A percentile compares a stretch with the other conserved stretches of the same genome.
Conservation (phyloP, 2,113 vertebrate species). For the Penelope pileata region DNA sequence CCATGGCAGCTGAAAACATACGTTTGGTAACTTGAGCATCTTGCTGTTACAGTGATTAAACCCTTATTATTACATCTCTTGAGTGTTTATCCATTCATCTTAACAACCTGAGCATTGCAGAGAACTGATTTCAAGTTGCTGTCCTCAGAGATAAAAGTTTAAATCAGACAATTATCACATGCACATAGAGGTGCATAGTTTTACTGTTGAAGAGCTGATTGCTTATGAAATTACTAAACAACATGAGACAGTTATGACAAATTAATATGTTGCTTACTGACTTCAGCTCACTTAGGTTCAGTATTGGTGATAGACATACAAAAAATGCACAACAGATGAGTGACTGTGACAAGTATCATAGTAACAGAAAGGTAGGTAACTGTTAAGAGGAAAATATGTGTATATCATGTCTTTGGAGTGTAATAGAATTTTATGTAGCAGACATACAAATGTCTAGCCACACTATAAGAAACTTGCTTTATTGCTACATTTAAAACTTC, state of each 20-base stretch:
- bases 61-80: neutral
- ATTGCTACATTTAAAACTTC: slow-evolving; percentile 6
- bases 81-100: neutral
- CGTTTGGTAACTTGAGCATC: neutral
- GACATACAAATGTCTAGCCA: neutral
- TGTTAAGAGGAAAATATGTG: neutral
- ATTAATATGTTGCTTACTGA: neutral
- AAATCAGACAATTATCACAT: neutral
- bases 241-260: neutral
- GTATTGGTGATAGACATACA: neutral
- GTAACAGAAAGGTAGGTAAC: neutral
- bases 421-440: slow-evolving; percentile 3
- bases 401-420: neutral
- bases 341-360: fast-evolving
- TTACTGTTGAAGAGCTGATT: neutral
- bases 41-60: neutral
- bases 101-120: neutral
- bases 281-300: neutral
- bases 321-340: neutral
- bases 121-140: neutral
- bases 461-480: neutral
- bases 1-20: neutral
- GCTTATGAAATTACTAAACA: neutral
- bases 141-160: neutral
- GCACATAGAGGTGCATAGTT: neutral